A percentile compares a stretch with the other conserved stretches of the same genome.
Evolutionary conservation across 1,140 invertebrate species (phyloP).

Genomic region (Lordiphosa clarofinis): DNA sequence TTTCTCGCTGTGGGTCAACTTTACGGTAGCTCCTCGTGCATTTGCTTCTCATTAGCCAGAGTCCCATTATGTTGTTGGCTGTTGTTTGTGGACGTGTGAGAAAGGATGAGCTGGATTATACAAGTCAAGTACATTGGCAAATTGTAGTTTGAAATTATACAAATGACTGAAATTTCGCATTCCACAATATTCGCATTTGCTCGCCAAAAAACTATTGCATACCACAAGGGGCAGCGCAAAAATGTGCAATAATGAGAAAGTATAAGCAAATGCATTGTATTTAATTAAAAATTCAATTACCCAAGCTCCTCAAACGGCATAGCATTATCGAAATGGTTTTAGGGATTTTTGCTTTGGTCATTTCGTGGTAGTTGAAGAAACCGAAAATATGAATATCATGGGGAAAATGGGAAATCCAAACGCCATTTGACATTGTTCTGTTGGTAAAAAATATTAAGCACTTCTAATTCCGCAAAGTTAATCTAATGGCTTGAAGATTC

Average conservation of each 20-base stretch:
- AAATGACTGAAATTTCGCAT: slow-evolving; percentile 7
- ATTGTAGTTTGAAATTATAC: slow-evolving; percentile 12
- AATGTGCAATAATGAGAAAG: not conserved
- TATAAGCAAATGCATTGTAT: not conserved
- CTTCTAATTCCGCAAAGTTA: too few species aligned
- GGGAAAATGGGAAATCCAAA: too few species aligned
- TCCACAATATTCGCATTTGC: slow-evolving; percentile 2
- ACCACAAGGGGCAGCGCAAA: slow-evolving; percentile 7
- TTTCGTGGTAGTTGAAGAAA: too few species aligned
- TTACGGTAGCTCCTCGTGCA: not conserved
- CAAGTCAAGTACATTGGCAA: slow-evolving; percentile 4
- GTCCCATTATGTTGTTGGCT: not conserved
- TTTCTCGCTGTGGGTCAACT: not conserved
- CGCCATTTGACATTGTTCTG: too few species aligned
- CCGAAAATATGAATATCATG: too few species aligned
- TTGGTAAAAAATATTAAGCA: too few species aligned
- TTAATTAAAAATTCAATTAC: slow-evolving; percentile 6
- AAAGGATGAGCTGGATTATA: slow-evolving; percentile 1
- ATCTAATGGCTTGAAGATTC: too few species aligned
- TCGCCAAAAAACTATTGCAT: slow-evolving; percentile 1
- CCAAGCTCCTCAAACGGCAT: not conserved
- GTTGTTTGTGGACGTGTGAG: slow-evolving; percentile 13
- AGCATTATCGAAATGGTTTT: not conserved
- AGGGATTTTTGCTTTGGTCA: too few species aligned
- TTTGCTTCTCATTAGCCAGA: slow-evolving; percentile 8